phyloP scores from a whole-genome alignment of 2,113 vertebrate species.

The Xiphophorus hellerii region DNA sequence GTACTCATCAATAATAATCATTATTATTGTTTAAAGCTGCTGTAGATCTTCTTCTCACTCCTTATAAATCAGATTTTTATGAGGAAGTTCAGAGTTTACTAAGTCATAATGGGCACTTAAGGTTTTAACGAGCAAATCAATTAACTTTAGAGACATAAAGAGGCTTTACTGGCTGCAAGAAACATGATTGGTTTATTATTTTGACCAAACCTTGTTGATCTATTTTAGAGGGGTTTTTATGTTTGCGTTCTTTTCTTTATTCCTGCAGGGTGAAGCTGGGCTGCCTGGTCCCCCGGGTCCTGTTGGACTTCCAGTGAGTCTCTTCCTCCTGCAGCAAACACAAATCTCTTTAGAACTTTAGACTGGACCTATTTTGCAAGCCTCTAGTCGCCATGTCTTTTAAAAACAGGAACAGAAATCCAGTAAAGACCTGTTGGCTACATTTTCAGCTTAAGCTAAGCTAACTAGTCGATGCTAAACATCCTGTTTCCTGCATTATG shows the following conservation, averaged over 20 bases:
- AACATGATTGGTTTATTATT: neutral
- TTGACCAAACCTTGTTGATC: neutral
- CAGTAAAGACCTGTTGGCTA: neutral
- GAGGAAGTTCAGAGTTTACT: neutral
- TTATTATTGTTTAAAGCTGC: neutral
- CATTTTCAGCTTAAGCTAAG: neutral
- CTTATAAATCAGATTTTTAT: neutral
- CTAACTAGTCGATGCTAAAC: too few relatives aligned
- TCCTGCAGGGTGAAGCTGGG: conserved; percentile 81
- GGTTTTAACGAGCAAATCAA: too few relatives aligned
- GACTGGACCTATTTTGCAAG: neutral
- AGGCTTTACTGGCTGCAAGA: neutral
- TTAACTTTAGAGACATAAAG: neutral
- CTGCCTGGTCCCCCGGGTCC: conserved; percentile 76
- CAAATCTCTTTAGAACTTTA: neutral
- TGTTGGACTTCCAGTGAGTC: conserved; percentile 82
- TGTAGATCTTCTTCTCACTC: neutral
- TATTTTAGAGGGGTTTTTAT: neutral
- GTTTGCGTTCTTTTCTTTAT: conserved; percentile 7
- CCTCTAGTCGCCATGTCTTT: too few relatives aligned
- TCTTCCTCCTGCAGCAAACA: neutral
- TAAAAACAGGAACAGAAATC: neutral
- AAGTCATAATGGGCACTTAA: neutral
- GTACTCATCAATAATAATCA: conserved; percentile 64
- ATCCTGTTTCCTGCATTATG: too few relatives aligned